A percentile compares a stretch with the other conserved stretches of the same genome.
These are phyloP conservation scores for Strongylocentrotus purpuratus DNA, from an alignment of 35 echinoderm and acorn worm genomes.

Conservation along the genomic window DNA sequence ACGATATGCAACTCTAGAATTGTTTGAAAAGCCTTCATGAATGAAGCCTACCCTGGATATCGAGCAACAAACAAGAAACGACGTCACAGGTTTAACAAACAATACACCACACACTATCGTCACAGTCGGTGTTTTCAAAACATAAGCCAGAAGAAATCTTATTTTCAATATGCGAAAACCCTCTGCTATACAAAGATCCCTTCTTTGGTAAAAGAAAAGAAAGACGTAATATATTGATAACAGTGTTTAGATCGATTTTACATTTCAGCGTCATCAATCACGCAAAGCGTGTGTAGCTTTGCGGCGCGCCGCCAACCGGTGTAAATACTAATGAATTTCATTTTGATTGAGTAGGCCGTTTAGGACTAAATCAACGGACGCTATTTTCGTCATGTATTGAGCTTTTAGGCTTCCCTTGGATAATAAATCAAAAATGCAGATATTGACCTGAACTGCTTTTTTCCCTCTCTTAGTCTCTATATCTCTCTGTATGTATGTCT, in stretches of 20 bases:
- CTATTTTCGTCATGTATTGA: neutral
- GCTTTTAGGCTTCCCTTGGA: neutral
- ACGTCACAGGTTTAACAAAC: neutral
- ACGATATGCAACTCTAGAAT: no score
- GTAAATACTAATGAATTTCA: neutral
- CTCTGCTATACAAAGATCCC: no score
- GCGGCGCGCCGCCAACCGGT: neutral
- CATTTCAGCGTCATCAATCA: neutral
- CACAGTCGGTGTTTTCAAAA: neutral
- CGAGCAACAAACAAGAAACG: neutral
- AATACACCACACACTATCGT: neutral
- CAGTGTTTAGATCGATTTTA: neutral
- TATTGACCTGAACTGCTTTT: neutral
- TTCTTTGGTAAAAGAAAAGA: no score
- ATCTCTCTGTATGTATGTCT: no score
- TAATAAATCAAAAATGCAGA: neutral
- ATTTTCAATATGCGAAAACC: no score
- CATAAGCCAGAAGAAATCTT: no score
- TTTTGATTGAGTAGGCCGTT: neutral
- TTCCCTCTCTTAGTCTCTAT: no score
- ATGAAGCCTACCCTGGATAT: no score
- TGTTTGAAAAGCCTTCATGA: no score
- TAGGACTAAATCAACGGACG: neutral
- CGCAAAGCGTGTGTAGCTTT: neutral
- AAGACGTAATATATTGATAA: neutral